Conservation (phyloP, 2,888 invertebrate genomes). For the Dynastes tityus region DNA sequence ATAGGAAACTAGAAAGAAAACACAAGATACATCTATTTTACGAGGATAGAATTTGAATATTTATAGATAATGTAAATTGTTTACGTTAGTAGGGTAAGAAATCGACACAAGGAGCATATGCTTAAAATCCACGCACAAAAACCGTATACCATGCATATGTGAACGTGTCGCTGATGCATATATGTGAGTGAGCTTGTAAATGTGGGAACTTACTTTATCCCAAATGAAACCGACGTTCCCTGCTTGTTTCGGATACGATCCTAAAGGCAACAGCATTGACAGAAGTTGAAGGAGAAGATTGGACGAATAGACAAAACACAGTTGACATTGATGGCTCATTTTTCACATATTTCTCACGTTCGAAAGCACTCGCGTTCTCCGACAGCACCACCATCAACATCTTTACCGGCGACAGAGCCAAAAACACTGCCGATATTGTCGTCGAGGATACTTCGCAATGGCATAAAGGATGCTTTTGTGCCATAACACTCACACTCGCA, state of each 20-base stretch:
- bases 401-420: conserved; percentile 39
- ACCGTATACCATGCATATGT: conserved; percentile 25
- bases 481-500: conserved; percentile 52
- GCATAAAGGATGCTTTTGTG: conserved; percentile 53
- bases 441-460: conserved; percentile 36
- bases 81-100: conserved; percentile 47
- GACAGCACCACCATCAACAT: conserved; percentile 25
- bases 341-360: conserved; percentile 49
- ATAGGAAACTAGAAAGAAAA: conserved; percentile 13
- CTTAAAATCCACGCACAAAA: conserved; percentile 39
- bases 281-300: conserved; percentile 27
- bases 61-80: conserved; percentile 51
- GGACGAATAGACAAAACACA: conserved; percentile 49
- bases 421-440: conserved; percentile 45
- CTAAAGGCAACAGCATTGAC: conserved; percentile 21
- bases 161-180: not conserved
- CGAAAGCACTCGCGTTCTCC: conserved; percentile 40
- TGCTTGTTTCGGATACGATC: conserved; percentile 19
- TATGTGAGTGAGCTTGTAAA: conserved; percentile 12
- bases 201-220: conserved; percentile 47
- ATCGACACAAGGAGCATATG: conserved; percentile 37
- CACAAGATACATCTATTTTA: conserved; percentile 20
- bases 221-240: conserved; percentile 24
- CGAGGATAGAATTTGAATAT: conserved; percentile 49
- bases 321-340: conserved; percentile 51